phyloP scores from a whole-genome alignment of 1,140 invertebrate genomes.

The Drosophila albomicans region DNA sequence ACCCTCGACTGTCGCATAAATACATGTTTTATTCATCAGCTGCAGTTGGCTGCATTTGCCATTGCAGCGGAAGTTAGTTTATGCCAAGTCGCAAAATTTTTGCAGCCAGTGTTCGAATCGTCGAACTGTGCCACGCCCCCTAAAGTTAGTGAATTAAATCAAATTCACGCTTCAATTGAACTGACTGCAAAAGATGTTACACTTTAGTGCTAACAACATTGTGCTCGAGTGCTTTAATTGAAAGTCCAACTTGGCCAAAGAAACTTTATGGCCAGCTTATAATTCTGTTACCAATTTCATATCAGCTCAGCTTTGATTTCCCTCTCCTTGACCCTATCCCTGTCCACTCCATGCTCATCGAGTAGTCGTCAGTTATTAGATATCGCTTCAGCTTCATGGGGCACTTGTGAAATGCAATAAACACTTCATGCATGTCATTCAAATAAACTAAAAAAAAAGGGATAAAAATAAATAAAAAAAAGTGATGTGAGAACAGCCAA shows the following conservation, averaged over 20 bases:
- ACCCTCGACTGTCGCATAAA: conserved; percentile 55
- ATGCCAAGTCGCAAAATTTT: conserved; percentile 62
- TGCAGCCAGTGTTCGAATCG: conserved; percentile 16
- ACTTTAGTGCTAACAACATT: conserved; percentile 44
- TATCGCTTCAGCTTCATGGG: conserved; percentile 41
- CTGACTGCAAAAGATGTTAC: conserved; percentile 52
- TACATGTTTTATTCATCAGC: conserved; percentile 69
- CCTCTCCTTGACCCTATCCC: not conserved
- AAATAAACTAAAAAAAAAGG: conserved; percentile 19
- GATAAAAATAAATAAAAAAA: conserved; percentile 8
- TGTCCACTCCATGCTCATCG: too few species aligned
- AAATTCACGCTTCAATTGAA: conserved; percentile 68
- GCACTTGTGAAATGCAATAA: conserved; percentile 61
- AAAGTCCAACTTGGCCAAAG: conserved; percentile 40
- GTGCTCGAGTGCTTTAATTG: conserved; percentile 56
- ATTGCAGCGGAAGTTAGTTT: conserved; percentile 67
- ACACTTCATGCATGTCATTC: conserved; percentile 66
- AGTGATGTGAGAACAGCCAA: conserved; percentile 5
- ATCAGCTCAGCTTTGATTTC: not conserved
- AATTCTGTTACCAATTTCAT: conserved; percentile 34
- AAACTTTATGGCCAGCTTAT: conserved; percentile 41
- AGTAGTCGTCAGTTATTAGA: conserved; percentile 49
- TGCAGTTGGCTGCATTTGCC: conserved; percentile 52
- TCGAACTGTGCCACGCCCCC: conserved; percentile 31
- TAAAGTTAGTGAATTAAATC: conserved; percentile 63